A percentile compares a stretch with the other conserved stretches of the same genome.
Evolutionary conservation across 2,888 invertebrate species (phyloP).

Genomic region (Argyresthia goedartella): DNA sequence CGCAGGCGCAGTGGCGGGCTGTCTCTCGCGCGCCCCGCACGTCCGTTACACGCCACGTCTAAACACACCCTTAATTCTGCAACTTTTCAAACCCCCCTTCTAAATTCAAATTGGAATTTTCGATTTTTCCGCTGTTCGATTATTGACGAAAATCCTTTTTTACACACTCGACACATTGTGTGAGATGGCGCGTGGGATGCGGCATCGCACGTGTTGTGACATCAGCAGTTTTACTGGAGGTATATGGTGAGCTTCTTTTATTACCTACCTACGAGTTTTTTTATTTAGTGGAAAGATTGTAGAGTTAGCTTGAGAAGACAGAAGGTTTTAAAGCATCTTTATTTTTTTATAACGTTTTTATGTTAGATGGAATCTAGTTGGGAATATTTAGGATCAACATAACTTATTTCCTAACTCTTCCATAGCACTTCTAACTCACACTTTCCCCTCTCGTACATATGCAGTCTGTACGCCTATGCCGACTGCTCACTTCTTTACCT

Average conservation of each 20-base stretch:
- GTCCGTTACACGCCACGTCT: conserved; percentile 27
- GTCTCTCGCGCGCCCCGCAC: conserved; percentile 54
- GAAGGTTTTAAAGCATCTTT: no score
- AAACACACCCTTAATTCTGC: conserved; percentile 16
- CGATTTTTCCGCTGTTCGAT: neutral
- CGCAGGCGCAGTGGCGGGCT: conserved; percentile 43
- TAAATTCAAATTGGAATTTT: neutral
- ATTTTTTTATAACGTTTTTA: no score
- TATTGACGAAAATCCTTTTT: neutral
- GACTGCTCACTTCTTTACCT: no score
- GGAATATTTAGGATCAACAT: no score
- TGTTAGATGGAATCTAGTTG: no score
- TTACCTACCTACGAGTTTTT: neutral
- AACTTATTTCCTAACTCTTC: no score
- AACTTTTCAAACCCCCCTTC: neutral
- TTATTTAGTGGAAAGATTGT: no score
- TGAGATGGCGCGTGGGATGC: neutral
- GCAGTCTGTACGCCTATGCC: no score
- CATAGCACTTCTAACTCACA: no score
- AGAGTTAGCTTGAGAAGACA: no score
- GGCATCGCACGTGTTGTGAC: conserved; percentile 38
- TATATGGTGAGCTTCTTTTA: conserved; percentile 37
- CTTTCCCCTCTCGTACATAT: no score
- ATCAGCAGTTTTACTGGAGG: conserved; percentile 35
- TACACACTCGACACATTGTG: neutral